Evolutionary conservation across 2,888 invertebrate genomes (phyloP).

Genomic region (Drosophila engyochracea): DNA sequence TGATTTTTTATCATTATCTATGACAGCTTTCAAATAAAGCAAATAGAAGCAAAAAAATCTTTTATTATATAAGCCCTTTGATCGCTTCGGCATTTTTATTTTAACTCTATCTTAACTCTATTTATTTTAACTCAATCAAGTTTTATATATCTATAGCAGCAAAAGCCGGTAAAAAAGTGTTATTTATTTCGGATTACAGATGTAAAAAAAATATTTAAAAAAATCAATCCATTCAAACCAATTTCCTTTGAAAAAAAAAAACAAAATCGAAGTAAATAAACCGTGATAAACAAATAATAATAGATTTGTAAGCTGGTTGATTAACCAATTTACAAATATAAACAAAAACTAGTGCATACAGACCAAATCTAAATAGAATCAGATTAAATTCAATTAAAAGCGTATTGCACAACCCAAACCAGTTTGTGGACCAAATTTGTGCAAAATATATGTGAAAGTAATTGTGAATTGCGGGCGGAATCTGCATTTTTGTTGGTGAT

Average conservation of each 20-base stretch:
- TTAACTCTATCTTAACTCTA: not conserved
- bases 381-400: constrained; percentile 18
- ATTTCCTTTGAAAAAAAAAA: not conserved
- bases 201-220: not conserved
- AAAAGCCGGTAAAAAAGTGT: not conserved
- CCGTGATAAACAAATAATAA: constrained; percentile 11
- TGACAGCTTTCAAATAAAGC: not conserved
- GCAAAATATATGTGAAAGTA: constrained; percentile 17
- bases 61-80: not conserved
- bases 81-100: not conserved
- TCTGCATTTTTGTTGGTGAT: constrained; percentile 28
- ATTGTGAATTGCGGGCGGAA: constrained; percentile 40
- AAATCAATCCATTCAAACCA: not conserved
- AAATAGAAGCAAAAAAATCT: not conserved
- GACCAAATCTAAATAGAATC: constrained; percentile 16
- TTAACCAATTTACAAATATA: constrained; percentile 21
- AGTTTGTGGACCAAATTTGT: constrained; percentile 28
- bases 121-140: not conserved
- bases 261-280: not conserved
- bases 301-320: constrained; percentile 22
- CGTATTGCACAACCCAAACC: constrained; percentile 34
- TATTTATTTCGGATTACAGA: not conserved
- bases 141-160: not conserved
- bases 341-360: not conserved
- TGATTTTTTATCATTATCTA: not conserved